A percentile compares a stretch with the other conserved stretches of the same genome.
Evolutionary conservation across 1,140 invertebrate species (phyloP).

Genomic region (Pogonomyrmex barbatus): DNA sequence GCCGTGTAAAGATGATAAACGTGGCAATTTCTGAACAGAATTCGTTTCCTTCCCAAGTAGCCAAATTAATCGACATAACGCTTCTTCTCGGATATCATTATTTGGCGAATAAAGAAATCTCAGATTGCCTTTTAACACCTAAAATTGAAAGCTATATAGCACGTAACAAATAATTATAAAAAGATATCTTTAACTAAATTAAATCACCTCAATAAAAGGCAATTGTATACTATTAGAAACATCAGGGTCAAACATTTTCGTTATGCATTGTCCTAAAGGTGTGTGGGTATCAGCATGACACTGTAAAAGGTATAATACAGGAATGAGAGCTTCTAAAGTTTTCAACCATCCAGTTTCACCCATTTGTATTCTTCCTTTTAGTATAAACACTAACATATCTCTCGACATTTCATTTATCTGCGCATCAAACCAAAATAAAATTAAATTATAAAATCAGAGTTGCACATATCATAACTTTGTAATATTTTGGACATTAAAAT

Average conservation of each 20-base stretch:
- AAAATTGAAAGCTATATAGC: conserved; percentile 25
- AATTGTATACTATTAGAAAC: conserved; percentile 86
- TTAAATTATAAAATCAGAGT: neutral
- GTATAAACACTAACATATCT: conserved; percentile 88
- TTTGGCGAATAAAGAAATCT: conserved; percentile 84
- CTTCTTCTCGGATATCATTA: conserved; percentile 85
- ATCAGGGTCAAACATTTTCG: conserved; percentile 88
- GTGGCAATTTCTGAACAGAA: conserved; percentile 82
- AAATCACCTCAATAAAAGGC: conserved; percentile 85
- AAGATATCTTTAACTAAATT: conserved; percentile 22
- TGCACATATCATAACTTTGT: neutral
- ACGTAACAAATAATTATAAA: neutral
- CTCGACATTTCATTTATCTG: conserved; percentile 87
- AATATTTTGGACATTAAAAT: neutral
- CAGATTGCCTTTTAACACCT: conserved; percentile 86
- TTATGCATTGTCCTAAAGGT: conserved; percentile 86
- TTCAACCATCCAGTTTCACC: conserved; percentile 87
- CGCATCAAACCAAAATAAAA: conserved; percentile 64
- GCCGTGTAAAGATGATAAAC: conserved; percentile 84
- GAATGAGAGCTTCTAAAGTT: conserved; percentile 87
- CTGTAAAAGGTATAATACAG: conserved; percentile 86
- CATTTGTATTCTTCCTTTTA: conserved; percentile 88
- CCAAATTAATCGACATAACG: conserved; percentile 86
- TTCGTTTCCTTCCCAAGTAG: conserved; percentile 84
- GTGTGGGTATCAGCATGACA: conserved; percentile 83